phyloP scores from a whole-genome alignment of 2,888 invertebrate species.

The Eupithecia vulgata region DNA sequence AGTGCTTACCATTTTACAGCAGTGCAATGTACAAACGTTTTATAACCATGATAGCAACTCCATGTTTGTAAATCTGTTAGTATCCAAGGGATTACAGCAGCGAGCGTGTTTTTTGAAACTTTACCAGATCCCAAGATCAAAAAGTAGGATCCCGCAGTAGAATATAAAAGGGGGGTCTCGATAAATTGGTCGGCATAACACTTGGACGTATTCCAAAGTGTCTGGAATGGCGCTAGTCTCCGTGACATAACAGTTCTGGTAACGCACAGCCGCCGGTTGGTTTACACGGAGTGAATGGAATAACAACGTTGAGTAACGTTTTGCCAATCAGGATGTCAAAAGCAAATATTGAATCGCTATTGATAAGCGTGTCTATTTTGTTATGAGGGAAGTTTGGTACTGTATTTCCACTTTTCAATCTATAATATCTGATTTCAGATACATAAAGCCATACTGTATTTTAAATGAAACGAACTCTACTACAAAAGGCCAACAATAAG shows the following conservation, averaged over 20 bases:
- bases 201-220: slow-evolving; percentile 75
- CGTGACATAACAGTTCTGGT: slow-evolving; percentile 67
- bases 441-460: not conserved
- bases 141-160: slow-evolving; percentile 37
- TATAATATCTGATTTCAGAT: not conserved
- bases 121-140: slow-evolving; percentile 33
- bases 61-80: slow-evolving; percentile 5
- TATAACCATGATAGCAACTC: not conserved
- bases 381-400: not conserved
- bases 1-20: not conserved
- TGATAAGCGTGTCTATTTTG: not conserved
- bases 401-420: not conserved
- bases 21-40: not conserved
- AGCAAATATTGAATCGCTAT: slow-evolving; percentile 6
- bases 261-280: slow-evolving; percentile 45
- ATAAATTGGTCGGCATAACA: slow-evolving; percentile 52
- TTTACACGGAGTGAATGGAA: slow-evolving; percentile 36
- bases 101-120: slow-evolving; percentile 27
- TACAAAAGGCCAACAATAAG: not conserved
- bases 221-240: slow-evolving; percentile 64
- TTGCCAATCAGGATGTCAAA: slow-evolving; percentile 10
- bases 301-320: slow-evolving; percentile 30
- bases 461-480: not conserved
- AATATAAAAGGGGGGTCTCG: slow-evolving; percentile 50
- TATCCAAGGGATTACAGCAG: not conserved